Evolutionary conservation across 2,797 vertebrate species (phyloP).

Genomic region (Dendrocincla fuliginosa): DNA sequence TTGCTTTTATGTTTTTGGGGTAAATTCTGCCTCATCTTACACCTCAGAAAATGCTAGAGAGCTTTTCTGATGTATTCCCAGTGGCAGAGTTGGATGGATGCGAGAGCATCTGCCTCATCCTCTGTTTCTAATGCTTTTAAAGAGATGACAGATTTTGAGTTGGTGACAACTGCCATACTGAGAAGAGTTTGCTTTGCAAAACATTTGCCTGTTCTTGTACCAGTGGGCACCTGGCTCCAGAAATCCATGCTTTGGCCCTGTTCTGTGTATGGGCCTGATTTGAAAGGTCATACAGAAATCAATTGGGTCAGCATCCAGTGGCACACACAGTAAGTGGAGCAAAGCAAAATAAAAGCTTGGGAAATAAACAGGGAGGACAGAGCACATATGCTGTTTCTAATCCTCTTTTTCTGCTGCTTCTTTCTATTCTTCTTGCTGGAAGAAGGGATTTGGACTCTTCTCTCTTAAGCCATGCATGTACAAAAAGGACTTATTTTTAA

Average conservation of each 20-base stretch:
- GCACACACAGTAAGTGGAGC: neutral
- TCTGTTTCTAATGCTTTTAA: slow-evolving; percentile 57
- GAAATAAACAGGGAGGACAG: slow-evolving; percentile 8
- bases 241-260: neutral
- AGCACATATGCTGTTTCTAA: slow-evolving; percentile 27
- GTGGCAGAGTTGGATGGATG: neutral
- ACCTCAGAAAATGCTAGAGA: neutral
- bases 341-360: neutral
- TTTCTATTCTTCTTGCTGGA: slow-evolving; percentile 25
- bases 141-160: slow-evolving; percentile 18
- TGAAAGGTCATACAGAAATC: neutral
- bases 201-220: neutral
- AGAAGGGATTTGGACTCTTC: slow-evolving; percentile 52
- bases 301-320: neutral
- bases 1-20: neutral
- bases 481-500: slow-evolving; percentile 63
- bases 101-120: neutral
- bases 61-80: neutral
- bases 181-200: neutral
- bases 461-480: slow-evolving; percentile 43
- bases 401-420: slow-evolving; percentile 53
- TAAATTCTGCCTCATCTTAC: neutral
- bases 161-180: accelerated
- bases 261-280: neutral
- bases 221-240: neutral